Conservation (phyloP, 2,113 vertebrate genomes). For the Phylloscopus whistleri region DNA sequence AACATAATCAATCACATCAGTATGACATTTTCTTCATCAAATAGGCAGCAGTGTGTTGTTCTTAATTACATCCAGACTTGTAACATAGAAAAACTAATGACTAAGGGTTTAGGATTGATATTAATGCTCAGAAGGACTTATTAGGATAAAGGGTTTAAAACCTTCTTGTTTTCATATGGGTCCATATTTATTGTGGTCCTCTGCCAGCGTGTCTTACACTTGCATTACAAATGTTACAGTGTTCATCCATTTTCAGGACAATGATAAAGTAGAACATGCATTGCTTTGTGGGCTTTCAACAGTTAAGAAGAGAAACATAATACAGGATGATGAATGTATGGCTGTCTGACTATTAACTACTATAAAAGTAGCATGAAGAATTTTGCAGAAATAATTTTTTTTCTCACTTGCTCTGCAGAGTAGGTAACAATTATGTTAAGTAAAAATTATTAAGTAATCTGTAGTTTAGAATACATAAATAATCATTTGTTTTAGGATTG, state of each 20-base stretch:
- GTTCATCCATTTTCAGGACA: neutral
- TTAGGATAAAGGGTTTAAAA: slow-evolving; percentile 28
- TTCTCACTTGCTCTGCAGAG: neutral
- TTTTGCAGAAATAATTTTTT: neutral
- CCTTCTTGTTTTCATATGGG: neutral
- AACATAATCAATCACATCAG: slow-evolving; percentile 39
- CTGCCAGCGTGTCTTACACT: neutral
- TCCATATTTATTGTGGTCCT: neutral
- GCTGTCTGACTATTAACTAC: neutral
- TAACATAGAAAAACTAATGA: slow-evolving; percentile 45
- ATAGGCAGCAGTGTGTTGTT: slow-evolving; percentile 12
- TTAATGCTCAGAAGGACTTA: slow-evolving; percentile 48
- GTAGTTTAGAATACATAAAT: neutral
- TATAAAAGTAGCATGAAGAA: neutral
- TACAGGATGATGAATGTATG: neutral
- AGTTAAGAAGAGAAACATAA: neutral
- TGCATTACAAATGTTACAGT: neutral
- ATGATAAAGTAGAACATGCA: neutral
- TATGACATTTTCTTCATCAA: slow-evolving; percentile 41
- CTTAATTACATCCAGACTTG: slow-evolving; percentile 59
- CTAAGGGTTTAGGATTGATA: slow-evolving; percentile 30
- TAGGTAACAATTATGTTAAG: neutral
- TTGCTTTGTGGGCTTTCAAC: neutral
- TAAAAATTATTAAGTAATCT: neutral
- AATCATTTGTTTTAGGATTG: neutral